Conservation (phyloP, 1,140 invertebrate species). For the Drosophila melanica region DNA sequence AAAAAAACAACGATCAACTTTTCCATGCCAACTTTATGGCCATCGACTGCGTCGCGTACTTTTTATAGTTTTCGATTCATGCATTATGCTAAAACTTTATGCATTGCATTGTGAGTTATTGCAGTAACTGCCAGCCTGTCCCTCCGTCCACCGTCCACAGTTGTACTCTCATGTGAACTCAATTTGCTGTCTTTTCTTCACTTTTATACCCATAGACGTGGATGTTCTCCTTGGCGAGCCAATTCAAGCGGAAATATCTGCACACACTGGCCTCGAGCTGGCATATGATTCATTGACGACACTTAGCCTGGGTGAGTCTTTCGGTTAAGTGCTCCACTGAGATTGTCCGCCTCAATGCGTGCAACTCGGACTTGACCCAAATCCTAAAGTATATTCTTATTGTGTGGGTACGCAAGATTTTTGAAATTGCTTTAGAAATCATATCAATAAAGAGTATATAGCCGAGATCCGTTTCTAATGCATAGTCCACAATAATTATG, state of each 20-base stretch:
- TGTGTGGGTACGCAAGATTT: slow-evolving; percentile 1
- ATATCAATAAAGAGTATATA: too few relatives aligned
- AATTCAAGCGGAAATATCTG: slow-evolving; percentile 86
- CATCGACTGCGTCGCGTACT: slow-evolving; percentile 24
- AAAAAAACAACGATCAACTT: slow-evolving; percentile 21
- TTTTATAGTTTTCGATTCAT: slow-evolving; percentile 62
- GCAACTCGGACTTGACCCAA: slow-evolving; percentile 62
- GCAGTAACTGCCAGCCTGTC: slow-evolving; percentile 4
- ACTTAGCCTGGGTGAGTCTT: slow-evolving; percentile 85
- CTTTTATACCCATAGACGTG: slow-evolving; percentile 84
- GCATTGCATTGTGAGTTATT: slow-evolving; percentile 58
- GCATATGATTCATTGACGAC: slow-evolving; percentile 86
- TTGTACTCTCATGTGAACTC: slow-evolving; percentile 10
- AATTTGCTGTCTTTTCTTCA: slow-evolving; percentile 28
- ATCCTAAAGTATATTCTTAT: slow-evolving; percentile 32
- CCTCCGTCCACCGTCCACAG: not conserved
- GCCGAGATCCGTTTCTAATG: too few relatives aligned
- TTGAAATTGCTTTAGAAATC: not conserved
- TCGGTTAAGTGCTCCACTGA: slow-evolving; percentile 55
- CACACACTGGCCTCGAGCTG: slow-evolving; percentile 86
- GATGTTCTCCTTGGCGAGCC: slow-evolving; percentile 87
- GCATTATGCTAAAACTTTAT: slow-evolving; percentile 67
- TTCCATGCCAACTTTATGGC: slow-evolving; percentile 63
- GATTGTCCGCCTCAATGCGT: slow-evolving; percentile 44
- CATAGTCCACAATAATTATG: too few relatives aligned